These are phyloP conservation scores for Peromyscus polionotus DNA, from an alignment of 2,113 vertebrate genomes.

Conservation along the genomic window DNA sequence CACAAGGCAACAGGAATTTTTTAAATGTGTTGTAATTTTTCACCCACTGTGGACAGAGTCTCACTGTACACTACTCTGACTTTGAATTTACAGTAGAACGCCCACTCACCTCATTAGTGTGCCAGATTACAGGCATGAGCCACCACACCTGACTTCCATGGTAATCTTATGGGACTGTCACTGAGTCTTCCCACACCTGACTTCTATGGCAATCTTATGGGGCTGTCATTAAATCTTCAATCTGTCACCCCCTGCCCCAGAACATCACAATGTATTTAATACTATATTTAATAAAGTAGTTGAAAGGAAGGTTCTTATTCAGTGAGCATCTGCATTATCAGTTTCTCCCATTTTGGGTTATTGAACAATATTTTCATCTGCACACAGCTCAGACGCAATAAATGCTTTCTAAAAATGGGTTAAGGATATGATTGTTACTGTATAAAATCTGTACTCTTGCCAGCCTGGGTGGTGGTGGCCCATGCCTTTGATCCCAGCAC, in stretches of 20 bases:
- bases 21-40: neutral
- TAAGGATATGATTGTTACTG: neutral
- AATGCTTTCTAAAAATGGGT: neutral
- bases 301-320: neutral
- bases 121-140: too few relatives aligned
- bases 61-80: neutral
- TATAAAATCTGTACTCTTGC: neutral
- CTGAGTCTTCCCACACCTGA: neutral
- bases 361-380: neutral
- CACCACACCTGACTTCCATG: neutral
- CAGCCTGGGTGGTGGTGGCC: neutral
- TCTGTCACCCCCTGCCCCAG: neutral
- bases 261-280: neutral
- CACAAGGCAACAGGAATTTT: neutral
- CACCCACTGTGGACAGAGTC: neutral
- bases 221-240: neutral
- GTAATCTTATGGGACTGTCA: neutral
- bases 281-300: conserved; percentile 1
- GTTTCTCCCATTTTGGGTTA: neutral
- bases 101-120: neutral
- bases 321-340: neutral
- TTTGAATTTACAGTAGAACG: neutral
- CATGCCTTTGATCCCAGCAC: neutral
- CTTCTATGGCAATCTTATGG: neutral
- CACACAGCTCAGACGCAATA: neutral